phyloP scores from a whole-genome alignment of 2,888 invertebrate genomes.

The Orthosia cruda region DNA sequence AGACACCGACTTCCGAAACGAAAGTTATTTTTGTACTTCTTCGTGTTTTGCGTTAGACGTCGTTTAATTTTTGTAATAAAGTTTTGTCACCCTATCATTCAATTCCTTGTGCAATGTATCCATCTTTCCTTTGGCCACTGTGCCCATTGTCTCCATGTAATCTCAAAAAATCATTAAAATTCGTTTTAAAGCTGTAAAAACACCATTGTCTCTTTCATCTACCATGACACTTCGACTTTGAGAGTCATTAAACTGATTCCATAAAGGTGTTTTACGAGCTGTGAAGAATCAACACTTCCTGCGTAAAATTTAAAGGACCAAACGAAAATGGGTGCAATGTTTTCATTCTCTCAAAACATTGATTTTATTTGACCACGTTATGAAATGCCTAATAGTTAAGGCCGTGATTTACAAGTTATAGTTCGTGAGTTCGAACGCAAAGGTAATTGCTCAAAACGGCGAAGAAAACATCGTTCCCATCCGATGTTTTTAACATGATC shows the following conservation, averaged over 20 bases:
- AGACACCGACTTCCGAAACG: too few relatives aligned
- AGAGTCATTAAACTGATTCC: constrained; percentile 49
- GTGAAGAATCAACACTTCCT: constrained; percentile 36
- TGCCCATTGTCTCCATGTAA: neutral
- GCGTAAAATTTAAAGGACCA: constrained; percentile 10
- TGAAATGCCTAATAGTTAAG: too few relatives aligned
- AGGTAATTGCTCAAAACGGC: too few relatives aligned
- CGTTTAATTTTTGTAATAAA: too few relatives aligned
- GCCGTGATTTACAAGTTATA: too few relatives aligned
- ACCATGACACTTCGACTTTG: constrained; percentile 14
- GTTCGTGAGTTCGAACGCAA: too few relatives aligned
- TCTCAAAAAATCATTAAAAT: neutral
- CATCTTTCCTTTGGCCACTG: neutral
- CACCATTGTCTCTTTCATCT: constrained; percentile 52
- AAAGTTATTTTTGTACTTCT: too few relatives aligned
- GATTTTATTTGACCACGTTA: too few relatives aligned
- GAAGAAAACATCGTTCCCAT: too few relatives aligned
- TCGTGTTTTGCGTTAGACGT: too few relatives aligned
- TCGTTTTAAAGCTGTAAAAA: neutral
- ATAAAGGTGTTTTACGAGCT: constrained; percentile 56
- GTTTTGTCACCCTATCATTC: too few relatives aligned
- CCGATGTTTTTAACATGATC: too few relatives aligned
- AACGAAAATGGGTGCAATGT: constrained; percentile 10
- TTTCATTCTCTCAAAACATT: neutral
- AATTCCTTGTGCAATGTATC: neutral